Conservation (phyloP, 2,797 vertebrate genomes). For the Yasuhikotakia modesta region DNA sequence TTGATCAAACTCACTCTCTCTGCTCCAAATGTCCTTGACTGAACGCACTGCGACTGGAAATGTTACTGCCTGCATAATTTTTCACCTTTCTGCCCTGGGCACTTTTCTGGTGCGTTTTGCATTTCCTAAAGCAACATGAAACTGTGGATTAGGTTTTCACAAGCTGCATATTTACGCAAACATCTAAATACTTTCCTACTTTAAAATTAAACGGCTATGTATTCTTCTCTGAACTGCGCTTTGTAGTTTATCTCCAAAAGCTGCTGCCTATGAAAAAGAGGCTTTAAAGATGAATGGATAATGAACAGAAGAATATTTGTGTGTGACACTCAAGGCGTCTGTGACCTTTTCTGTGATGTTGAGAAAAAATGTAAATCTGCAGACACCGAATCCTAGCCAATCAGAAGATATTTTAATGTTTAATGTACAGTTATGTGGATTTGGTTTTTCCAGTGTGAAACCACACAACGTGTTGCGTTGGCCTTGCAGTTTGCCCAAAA, state of each 20-base stretch:
- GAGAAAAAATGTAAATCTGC: slow-evolving; percentile 4
- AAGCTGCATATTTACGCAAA: slow-evolving; percentile 26
- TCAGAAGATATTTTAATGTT: too few relatives aligned
- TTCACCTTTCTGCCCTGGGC: slow-evolving; percentile 46
- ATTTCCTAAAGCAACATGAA: slow-evolving; percentile 48
- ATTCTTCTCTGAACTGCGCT: slow-evolving; percentile 6
- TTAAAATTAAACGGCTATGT: slow-evolving; percentile 46
- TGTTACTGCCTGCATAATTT: slow-evolving; percentile 58
- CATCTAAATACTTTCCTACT: slow-evolving; percentile 23
- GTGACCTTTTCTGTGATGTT: slow-evolving; percentile 64
- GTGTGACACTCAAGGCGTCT: slow-evolving; percentile 57
- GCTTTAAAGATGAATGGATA: slow-evolving; percentile 65
- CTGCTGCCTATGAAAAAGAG: slow-evolving; percentile 55
- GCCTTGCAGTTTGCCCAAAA: not conserved
- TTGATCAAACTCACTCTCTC: slow-evolving; percentile 28
- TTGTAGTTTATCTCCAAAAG: slow-evolving; percentile 52
- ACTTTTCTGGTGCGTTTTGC: slow-evolving; percentile 17
- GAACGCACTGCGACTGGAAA: slow-evolving; percentile 57
- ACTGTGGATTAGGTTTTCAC: slow-evolving; percentile 50
- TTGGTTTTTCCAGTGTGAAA: not conserved
- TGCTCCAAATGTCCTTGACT: slow-evolving; percentile 62
- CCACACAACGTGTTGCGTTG: not conserved
- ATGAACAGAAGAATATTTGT: slow-evolving; percentile 41
- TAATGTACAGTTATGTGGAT: too few relatives aligned
- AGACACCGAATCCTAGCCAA: not conserved